Conservation (phyloP, 2,113 vertebrate genomes). For the Labeo rohita region DNA sequence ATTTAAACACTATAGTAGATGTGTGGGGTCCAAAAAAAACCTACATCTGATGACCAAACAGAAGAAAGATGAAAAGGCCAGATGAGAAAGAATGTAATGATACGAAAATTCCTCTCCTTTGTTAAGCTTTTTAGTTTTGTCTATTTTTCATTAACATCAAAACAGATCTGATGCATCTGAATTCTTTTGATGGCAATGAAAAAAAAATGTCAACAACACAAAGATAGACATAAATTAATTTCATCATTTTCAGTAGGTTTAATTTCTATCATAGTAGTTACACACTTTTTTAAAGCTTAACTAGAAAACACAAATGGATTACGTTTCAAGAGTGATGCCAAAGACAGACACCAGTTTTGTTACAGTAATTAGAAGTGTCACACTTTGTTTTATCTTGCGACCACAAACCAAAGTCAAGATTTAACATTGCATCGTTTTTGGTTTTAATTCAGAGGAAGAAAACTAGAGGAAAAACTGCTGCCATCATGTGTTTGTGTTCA, state of each 20-base stretch:
- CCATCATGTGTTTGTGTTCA: not conserved
- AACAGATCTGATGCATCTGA: conserved; percentile 5
- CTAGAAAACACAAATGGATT: not conserved
- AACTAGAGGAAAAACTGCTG: not conserved
- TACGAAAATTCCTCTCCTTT: not conserved
- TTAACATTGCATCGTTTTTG: not conserved
- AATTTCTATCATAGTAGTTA: not conserved
- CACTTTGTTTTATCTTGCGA: not conserved
- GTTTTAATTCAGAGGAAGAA: not conserved
- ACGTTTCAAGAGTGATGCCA: not conserved
- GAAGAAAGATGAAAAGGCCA: conserved; percentile 19
- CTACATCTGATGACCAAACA: not conserved
- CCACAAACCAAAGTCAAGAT: conserved; percentile 3
- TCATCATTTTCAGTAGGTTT: conserved; percentile 1
- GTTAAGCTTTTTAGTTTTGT: conserved; percentile 6
- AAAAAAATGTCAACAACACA: not conserved
- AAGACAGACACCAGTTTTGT: conserved; percentile 12
- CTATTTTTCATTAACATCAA: conserved; percentile 6
- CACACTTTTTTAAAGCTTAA: not conserved
- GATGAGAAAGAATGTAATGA: conserved; percentile 3
- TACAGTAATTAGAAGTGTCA: conserved; percentile 15
- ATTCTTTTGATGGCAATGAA: not conserved
- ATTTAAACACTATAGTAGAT: conserved; percentile 36
- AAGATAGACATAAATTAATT: conserved; percentile 11
- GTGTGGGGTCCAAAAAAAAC: conserved; percentile 34